Percentiles rank a stretch among this genome's conserved stretches.
These are phyloP conservation scores for Siniperca scherzeri DNA, from an alignment of 2,797 vertebrate species.

Conservation along the genomic window DNA sequence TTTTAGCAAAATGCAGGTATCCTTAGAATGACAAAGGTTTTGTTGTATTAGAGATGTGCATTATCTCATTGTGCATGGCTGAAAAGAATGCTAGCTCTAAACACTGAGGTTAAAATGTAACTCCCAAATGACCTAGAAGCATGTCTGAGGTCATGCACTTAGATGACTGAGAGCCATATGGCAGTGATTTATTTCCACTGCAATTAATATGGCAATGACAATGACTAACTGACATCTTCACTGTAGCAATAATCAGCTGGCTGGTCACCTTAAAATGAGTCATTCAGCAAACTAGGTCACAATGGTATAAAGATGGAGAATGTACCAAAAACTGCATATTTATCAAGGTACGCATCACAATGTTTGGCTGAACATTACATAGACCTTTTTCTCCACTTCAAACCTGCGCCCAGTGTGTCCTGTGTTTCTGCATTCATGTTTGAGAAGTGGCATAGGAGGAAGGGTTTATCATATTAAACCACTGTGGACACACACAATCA, in stretches of 20 bases:
- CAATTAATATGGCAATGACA: slow-evolving; percentile 26
- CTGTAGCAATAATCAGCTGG: slow-evolving; percentile 26
- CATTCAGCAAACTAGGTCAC: slow-evolving; percentile 43
- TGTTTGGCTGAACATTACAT: slow-evolving; percentile 1
- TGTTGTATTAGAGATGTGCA: background rate
- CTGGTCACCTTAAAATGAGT: slow-evolving; percentile 28
- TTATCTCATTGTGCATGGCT: background rate
- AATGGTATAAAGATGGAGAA: slow-evolving; percentile 7
- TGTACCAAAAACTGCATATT: slow-evolving; percentile 1
- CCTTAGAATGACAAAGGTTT: background rate
- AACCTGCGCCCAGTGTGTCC: background rate
- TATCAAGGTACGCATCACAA: background rate
- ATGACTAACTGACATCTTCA: slow-evolving; percentile 35
- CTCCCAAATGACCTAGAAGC: background rate
- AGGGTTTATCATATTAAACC: background rate
- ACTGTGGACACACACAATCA: slow-evolving; percentile 10
- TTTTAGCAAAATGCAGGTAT: background rate
- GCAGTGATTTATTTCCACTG: slow-evolving; percentile 37
- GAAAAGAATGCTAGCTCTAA: background rate
- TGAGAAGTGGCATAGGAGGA: background rate
- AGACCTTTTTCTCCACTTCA: background rate
- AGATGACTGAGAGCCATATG: slow-evolving; percentile 12
- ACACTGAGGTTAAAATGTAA: slow-evolving; percentile 5
- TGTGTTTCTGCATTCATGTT: slow-evolving; percentile 20
- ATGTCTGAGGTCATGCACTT: slow-evolving; percentile 9